Evolutionary conservation across 2,113 vertebrate genomes (phyloP), one percentile per base, ranked within the genome.

Genomic region (Elephas maximus): DNA sequence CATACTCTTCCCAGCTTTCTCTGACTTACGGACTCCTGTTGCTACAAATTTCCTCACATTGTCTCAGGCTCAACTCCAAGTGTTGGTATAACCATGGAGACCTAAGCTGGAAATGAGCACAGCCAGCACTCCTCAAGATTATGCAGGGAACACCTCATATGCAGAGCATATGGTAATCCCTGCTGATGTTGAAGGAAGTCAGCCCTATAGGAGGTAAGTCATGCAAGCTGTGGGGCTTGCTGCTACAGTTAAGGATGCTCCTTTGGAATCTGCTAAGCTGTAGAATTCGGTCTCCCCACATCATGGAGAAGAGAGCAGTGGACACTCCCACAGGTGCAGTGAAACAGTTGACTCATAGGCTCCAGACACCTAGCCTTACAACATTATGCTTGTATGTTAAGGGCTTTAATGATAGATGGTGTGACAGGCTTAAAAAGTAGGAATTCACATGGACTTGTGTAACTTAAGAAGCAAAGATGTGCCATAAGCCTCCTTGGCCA

Each of bases 31-130:
- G 74, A 82, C 8, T 60, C 23, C 24, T 30, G 12, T 88, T 74
- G 69, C 10, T 93, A n/a, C 67, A 57, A 51, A 37, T 71, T 83
- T 89, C 26, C 76, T 23, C 21, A 62, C 41, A 28, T 18, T 20
- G 15, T n/a, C 94, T 91, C 76, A 28, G 86, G 44, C 11, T 93
- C n/a, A 77, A 37, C 9, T 79, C 37, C 81, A 81, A 90, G 73
- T 51, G 57, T 73, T 92, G 51, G 30, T 1, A 48, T 62, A 97
- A 78, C 10, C 12, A 24, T 0, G 5, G 51, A 63, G 26, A 51
- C 48, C 44, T 89, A 2, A 11, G 62, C 69, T 41, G 69, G 18
- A 79, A 53, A 33, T 20, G 53, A 91, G 53, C 28, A 30, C 37
- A 94, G 81, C 9, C 71, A 24, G 26, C 14, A 73, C 48, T 82